Evolutionary conservation across 2,888 invertebrate species (phyloP), one percentile per base, ranked within the genome.

Genomic region (Cetonia aurata): DNA sequence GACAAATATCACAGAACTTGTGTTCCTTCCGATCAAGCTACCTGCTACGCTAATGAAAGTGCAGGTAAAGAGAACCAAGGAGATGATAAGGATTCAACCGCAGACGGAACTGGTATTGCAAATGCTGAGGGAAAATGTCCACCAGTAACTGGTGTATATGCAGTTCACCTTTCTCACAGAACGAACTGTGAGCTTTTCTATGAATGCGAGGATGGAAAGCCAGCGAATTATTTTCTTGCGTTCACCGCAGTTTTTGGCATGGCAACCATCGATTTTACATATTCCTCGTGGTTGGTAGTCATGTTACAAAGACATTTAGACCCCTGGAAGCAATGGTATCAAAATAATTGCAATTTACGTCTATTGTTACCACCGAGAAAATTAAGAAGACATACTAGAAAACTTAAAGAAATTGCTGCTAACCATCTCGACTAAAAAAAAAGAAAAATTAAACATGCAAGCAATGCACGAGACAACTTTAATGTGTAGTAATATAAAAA

Each of bases 251-350:
- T 85, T 66, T 82, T 84, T 69, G 80, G 81, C 31, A 81, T 83
- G 77, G 83, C 83, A 15, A 82, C 83, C 0, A 84, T 86, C 53
- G 85, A 86, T 76, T 84, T 85, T 69, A 83, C 84, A 3, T 86
- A 85, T 73, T 79, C 84, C 3, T 83, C 85, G 2, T 86, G 86
- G 86, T 72, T 85, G 67, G 79, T 85, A 62, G 62, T 82, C 19
- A 80, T 81, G 6, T 69, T 84, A 3, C 84, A 85, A 76, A 77
- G 80, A 76, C 82, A 86, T 72, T 65, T 80, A 10, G 79, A 80
- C 9, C 80, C 82, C 42, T 86, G 86, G 86, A 78, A 78, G 69
- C 77, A 80, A 25, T 86, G 85, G 84, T 84, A 85, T 72, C 79
- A 80, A 33, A 80, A 77, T 52, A 81, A 80, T 68, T 81, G 83